A percentile compares a stretch with the other conserved stretches of the same genome.
These are phyloP conservation scores for Brachyhypopomus gauderio DNA, from an alignment of 2,113 vertebrate species.

Conservation along the genomic window DNA sequence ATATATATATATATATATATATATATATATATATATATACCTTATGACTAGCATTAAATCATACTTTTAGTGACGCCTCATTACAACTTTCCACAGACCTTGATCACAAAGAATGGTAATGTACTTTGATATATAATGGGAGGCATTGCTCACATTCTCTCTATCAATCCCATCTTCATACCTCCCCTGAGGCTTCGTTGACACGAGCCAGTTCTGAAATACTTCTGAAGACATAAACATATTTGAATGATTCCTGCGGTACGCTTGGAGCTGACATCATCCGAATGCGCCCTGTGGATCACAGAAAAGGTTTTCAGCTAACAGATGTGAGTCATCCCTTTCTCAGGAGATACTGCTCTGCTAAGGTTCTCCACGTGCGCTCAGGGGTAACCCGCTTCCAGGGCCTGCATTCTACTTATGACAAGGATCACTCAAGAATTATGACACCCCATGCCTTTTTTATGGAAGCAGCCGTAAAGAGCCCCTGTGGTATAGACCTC, in stretches of 20 bases:
- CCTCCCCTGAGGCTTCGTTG: background rate
- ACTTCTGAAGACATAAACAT: background rate
- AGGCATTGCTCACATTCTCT: background rate
- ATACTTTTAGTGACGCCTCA: background rate
- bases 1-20: too few species aligned
- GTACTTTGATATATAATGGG: background rate
- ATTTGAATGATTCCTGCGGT: background rate
- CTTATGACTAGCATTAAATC: too few species aligned
- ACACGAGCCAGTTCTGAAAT: background rate
- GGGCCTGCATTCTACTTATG: background rate
- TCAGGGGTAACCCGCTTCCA: background rate
- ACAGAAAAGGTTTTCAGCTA: background rate
- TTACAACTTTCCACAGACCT: background rate
- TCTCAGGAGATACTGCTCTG: background rate
- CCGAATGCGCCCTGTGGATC: slow-evolving; percentile 1
- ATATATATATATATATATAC: too few species aligned
- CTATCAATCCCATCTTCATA: background rate
- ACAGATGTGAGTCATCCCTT: background rate
- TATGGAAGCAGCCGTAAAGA: slow-evolving; percentile 1
- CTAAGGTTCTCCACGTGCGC: background rate
- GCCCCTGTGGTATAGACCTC: background rate
- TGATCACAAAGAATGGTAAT: background rate
- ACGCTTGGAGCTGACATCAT: background rate
- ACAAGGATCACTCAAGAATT: background rate
- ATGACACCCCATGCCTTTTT: background rate